These are phyloP conservation scores for Deilephila porcellus DNA, from an alignment of 2,888 invertebrate species.

Conservation along the genomic window DNA sequence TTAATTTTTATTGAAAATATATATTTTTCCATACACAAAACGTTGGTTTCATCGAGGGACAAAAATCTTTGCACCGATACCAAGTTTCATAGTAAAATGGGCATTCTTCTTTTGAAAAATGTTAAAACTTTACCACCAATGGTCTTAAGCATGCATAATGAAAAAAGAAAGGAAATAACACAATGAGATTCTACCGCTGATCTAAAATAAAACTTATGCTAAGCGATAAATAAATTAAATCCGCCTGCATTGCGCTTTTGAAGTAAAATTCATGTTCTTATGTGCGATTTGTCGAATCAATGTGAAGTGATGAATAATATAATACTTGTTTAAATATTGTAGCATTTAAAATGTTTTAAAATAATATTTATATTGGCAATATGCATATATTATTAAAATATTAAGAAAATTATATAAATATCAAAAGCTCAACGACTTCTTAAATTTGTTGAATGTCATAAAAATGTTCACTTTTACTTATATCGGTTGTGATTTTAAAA, in stretches of 20 bases:
- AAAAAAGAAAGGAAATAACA: slow-evolving; percentile 12
- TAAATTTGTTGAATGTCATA: too few species aligned
- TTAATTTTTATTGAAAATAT: too few species aligned
- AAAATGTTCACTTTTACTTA: too few species aligned
- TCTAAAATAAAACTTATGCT: slow-evolving; percentile 45
- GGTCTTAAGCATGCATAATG: slow-evolving; percentile 31
- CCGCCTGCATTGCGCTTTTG: slow-evolving; percentile 62
- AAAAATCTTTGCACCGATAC: too few species aligned
- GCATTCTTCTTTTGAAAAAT: too few species aligned
- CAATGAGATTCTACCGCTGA: slow-evolving; percentile 30
- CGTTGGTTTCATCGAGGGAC: too few species aligned
- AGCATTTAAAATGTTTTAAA: not conserved
- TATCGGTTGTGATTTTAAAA: too few species aligned
- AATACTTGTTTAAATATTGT: not conserved
- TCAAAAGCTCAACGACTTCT: too few species aligned
- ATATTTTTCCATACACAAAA: too few species aligned
- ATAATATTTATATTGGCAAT: too few species aligned
- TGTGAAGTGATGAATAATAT: not conserved
- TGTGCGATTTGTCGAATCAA: not conserved
- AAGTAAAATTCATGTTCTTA: slow-evolving; percentile 1
- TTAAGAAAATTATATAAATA: not conserved
- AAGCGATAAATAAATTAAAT: slow-evolving; percentile 52
- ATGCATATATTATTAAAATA: not conserved
- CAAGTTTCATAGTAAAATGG: too few species aligned
- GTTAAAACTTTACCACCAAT: not conserved